Evolutionary conservation across 2,113 vertebrate genomes (phyloP).

Genomic region (Bubalus kerabau): DNA sequence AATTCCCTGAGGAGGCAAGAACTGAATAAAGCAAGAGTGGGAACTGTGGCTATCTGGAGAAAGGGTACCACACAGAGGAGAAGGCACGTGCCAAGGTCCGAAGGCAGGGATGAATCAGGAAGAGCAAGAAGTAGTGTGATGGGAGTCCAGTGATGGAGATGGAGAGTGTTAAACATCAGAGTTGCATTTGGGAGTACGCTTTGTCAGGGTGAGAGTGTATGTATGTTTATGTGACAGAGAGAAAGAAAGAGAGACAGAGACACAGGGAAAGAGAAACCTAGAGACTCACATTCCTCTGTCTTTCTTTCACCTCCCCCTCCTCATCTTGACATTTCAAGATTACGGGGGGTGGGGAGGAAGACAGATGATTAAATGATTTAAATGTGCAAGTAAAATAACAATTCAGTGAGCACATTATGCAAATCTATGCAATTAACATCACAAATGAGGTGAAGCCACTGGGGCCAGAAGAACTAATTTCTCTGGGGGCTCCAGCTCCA

Average conservation of each 20-base stretch:
- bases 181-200: neutral
- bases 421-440: slow-evolving; percentile 64
- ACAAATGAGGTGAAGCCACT: slow-evolving; percentile 50
- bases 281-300: neutral
- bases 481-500: neutral
- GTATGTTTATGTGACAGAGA: neutral
- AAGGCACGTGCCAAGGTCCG: neutral
- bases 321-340: slow-evolving; percentile 18
- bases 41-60: neutral
- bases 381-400: slow-evolving; percentile 54
- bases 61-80: neutral
- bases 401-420: slow-evolving; percentile 45
- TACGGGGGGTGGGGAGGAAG: neutral
- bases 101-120: neutral
- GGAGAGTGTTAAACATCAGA: neutral
- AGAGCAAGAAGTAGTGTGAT: neutral
- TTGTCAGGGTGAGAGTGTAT: neutral
- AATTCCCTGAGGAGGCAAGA: neutral
- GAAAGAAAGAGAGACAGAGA: neutral
- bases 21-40: neutral
- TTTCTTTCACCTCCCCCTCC: neutral
- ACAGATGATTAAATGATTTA: slow-evolving; percentile 57
- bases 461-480: neutral
- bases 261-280: neutral
- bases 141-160: too few species aligned